Base-by-base conservation (phyloP, 64 coral and sea anemone species). In the Stylophora pistillata region DNA sequence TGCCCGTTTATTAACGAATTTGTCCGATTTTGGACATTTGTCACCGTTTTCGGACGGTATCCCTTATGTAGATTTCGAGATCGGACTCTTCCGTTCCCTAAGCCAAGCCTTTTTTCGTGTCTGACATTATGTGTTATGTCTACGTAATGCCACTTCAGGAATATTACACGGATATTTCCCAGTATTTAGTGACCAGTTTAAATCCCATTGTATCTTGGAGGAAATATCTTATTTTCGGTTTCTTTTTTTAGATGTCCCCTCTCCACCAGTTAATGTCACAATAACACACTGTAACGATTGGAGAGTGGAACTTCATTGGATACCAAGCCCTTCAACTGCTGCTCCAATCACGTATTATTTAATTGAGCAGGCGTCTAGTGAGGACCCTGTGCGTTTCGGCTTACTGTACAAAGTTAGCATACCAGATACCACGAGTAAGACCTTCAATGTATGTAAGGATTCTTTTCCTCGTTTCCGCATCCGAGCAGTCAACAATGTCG, bases 401-500 rank as follows among this genome's bases (percentile, higher is more conserved):
- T n/a, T 89, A 11, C 41, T 89, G 13, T 31, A 53, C 31, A 96
- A 89, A 30, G 78, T 96, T 70, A 93, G 86, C 26, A 32, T 71
- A 31, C n/a, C 91, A 33, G 30, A 85, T 70, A 72, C 52, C 2
- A 92, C 85, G 33, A 75, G 86, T 37, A 53, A 55, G 13, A 59
- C 27, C 59, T 65, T 95, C 4, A 25, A 85, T 0, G 18, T 95
- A 55, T 92, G 70, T 56, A 20, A 64, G 2, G 89, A 74, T 79
- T 74, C 90, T 70, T 30, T 58, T 30, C 30, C 88, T n/a, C 77
- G 85, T 11, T 96, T 96, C 66, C 86, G 90, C 53, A 72, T 96
- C 33, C 79, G 82, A 68, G 80, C 94, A 7, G 86, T 96, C 9
- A 96, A 96, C 57, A 92, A 55, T 13, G 82, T 96, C 81, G 94